Percentiles rank a stretch among this genome's conserved stretches.
Conservation (phyloP, 2,797 vertebrate species). For the Oreortyx pictus region DNA sequence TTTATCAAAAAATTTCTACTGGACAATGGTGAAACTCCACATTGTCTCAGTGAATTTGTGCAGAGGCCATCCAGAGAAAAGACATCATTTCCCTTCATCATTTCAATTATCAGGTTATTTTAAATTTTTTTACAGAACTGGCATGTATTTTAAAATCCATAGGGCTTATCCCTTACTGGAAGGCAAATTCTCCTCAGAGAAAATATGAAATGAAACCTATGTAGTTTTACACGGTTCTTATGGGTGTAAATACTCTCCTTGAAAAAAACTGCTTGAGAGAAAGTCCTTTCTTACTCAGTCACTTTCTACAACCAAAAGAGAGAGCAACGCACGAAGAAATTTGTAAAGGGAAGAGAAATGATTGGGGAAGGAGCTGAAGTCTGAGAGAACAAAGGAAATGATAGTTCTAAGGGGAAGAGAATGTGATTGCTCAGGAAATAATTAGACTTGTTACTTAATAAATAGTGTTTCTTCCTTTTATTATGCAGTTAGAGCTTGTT, state of each 20-base stretch:
- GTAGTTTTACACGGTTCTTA: not conserved
- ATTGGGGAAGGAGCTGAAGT: not conserved
- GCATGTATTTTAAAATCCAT: not conserved
- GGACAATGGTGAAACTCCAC: constrained; percentile 7
- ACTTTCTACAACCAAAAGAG: not conserved
- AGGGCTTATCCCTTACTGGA: not conserved
- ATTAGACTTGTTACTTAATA: constrained; percentile 61
- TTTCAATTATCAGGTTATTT: constrained; percentile 1
- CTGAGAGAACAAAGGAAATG: constrained; percentile 36
- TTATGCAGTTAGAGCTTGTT: constrained; percentile 45
- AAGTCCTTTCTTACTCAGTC: not conserved
- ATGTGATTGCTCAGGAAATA: constrained; percentile 58
- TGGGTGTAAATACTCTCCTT: not conserved
- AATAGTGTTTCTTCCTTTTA: constrained; percentile 50
- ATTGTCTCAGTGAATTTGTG: constrained; percentile 1
- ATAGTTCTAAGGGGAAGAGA: constrained; percentile 30
- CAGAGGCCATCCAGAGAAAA: constrained; percentile 25
- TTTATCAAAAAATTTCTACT: constrained; percentile 60
- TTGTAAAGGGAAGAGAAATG: not conserved
- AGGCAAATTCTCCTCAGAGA: not conserved
- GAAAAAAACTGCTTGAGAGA: not conserved
- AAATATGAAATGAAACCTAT: not conserved
- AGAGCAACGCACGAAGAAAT: not conserved
- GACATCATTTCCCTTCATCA: not conserved
- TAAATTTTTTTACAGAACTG: not conserved